Conservation (phyloP, 2,113 vertebrate genomes). For the Ivindomyrus marchei region DNA sequence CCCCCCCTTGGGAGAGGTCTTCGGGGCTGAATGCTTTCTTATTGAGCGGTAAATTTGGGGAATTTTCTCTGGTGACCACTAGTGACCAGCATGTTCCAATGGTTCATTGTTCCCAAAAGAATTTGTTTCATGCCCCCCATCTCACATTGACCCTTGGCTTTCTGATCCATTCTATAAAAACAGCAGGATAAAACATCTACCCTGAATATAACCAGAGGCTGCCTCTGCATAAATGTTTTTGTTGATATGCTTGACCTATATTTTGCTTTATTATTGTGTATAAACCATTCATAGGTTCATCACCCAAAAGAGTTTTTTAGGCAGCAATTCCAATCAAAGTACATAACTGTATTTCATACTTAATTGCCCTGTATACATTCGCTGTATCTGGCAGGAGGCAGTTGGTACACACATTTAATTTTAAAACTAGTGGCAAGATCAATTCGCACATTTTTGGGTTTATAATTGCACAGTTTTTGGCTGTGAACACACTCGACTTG, state of each 20-base stretch:
- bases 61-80: neutral
- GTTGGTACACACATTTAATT: neutral
- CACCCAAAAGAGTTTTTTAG: neutral
- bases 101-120: neutral
- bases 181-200: neutral
- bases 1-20: neutral
- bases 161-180: neutral
- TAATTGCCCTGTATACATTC: conserved; percentile 40
- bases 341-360: conserved; percentile 46
- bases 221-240: neutral
- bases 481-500: neutral
- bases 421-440: neutral
- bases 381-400: conserved; percentile 30
- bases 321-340: neutral
- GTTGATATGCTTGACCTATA: neutral
- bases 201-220: neutral
- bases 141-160: neutral
- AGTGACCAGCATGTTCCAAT: neutral
- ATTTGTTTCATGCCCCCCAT: neutral
- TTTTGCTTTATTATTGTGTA: neutral
- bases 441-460: neutral
- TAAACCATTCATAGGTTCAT: neutral
- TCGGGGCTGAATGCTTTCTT: neutral
- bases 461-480: neutral
- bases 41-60: neutral